phyloP scores from a whole-genome alignment of 2,113 vertebrate genomes.

The Tetrao urogallus region DNA sequence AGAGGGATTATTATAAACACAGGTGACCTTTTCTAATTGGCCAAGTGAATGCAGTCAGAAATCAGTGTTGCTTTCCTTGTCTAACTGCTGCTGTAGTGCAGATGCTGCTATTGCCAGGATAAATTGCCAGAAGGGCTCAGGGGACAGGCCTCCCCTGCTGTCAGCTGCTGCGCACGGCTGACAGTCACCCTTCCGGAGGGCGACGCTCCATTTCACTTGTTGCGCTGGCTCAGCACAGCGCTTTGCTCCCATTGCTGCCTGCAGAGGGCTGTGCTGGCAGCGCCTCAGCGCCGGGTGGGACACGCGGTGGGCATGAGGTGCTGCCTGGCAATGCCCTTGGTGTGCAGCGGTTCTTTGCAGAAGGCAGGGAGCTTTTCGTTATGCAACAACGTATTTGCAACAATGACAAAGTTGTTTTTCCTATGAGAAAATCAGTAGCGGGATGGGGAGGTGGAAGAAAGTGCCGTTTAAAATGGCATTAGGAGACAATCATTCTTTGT shows the following conservation, averaged over 20 bases:
- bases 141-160: not conserved
- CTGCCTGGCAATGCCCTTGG: accelerated
- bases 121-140: not conserved
- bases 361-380: not conserved
- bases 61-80: not conserved
- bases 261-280: not conserved
- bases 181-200: not conserved
- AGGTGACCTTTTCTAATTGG: not conserved
- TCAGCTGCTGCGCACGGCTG: too few relatives aligned
- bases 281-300: not conserved
- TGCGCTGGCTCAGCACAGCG: not conserved
- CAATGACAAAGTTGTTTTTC: not conserved
- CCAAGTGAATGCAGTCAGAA: not conserved
- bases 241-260: not conserved
- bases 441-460: not conserved
- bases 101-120: not conserved
- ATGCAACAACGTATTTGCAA: not conserved
- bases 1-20: not conserved
- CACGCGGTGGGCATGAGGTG: not conserved
- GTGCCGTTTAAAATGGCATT: not conserved
- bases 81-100: not conserved
- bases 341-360: not conserved
- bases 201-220: accelerated
- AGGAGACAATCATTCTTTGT: not conserved
- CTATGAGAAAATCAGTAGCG: not conserved